Evolutionary conservation across 2,113 vertebrate genomes (phyloP).

Genomic region (Recurvirostra avosetta): DNA sequence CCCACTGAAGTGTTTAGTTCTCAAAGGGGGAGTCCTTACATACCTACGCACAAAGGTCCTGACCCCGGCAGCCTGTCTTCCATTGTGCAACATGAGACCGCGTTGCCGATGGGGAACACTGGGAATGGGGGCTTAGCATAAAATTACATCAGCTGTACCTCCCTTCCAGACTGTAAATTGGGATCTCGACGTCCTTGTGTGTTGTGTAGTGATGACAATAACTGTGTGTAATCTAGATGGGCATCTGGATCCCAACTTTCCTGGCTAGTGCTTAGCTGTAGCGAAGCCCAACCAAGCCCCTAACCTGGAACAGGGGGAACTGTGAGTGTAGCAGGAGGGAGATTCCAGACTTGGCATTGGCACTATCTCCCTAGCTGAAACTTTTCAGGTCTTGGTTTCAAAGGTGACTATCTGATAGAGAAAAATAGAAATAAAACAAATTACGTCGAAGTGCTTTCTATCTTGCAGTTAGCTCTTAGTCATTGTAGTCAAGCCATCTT

Average conservation of each 20-base stretch:
- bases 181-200: neutral
- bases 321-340: neutral
- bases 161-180: neutral
- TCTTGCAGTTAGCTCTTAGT: neutral
- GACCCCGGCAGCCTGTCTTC: neutral
- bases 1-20: neutral
- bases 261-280: neutral
- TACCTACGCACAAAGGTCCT: neutral
- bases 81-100: accelerated
- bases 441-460: neutral
- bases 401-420: neutral
- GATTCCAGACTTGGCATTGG: neutral
- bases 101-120: neutral
- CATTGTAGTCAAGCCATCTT: neutral
- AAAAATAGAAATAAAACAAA: neutral
- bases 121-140: neutral
- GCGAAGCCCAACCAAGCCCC: neutral
- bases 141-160: neutral
- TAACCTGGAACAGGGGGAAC: neutral
- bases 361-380: neutral
- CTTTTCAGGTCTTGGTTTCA: neutral
- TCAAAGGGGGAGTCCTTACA: neutral
- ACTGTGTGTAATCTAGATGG: neutral
- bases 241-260: neutral
- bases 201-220: neutral